A percentile compares a stretch with the other conserved stretches of the same genome.
These are phyloP conservation scores for Ammodramus savannarum DNA, from an alignment of 2,113 vertebrate genomes.

Conservation along the genomic window DNA sequence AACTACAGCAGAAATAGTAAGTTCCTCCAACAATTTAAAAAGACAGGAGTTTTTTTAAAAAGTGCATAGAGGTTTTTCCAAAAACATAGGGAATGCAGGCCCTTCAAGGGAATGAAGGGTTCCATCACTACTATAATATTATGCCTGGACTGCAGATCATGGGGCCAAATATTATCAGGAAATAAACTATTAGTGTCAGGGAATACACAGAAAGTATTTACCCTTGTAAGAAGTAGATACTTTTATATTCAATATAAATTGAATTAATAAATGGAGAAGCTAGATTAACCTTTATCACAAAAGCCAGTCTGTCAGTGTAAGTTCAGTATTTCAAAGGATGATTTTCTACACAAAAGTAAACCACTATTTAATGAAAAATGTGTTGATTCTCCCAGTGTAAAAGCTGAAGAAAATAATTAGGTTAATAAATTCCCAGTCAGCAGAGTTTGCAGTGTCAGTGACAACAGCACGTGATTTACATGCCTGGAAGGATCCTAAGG, in stretches of 20 bases:
- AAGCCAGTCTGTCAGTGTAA: neutral
- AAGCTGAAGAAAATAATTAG: neutral
- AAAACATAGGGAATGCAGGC: neutral
- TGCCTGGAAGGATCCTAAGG: neutral
- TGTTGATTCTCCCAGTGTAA: neutral
- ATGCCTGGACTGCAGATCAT: neutral
- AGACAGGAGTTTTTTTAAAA: neutral
- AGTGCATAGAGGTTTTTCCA: neutral
- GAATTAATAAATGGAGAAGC: neutral
- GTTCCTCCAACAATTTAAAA: neutral
- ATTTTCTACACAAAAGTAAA: neutral
- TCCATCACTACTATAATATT: neutral
- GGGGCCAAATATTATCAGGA: neutral
- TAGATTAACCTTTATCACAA: neutral
- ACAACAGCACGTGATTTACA: neutral
- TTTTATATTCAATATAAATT: neutral
- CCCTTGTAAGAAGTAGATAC: neutral
- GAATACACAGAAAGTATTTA: neutral
- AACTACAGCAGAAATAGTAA: neutral
- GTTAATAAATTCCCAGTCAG: neutral
- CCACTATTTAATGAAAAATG: neutral
- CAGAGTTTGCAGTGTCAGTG: neutral
- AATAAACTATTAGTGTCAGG: neutral
- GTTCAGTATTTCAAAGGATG: neutral
- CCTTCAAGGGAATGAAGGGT: neutral